These are phyloP conservation scores for Ips nitidus DNA, from an alignment of 1,140 invertebrate genomes.

Conservation along the genomic window DNA sequence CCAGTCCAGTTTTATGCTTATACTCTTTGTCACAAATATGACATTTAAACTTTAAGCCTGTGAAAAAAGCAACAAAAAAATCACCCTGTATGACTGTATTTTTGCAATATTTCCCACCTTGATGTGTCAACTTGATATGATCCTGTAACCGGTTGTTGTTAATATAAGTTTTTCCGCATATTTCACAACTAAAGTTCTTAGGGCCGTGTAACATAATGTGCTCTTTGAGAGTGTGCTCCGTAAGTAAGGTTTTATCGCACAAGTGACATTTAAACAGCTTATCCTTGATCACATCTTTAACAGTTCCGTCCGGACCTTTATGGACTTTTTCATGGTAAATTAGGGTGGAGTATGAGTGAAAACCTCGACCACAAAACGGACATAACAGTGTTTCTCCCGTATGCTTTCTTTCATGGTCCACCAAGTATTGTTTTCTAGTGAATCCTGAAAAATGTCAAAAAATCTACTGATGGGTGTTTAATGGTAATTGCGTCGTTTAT, in stretches of 20 bases:
- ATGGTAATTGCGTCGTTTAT: background rate
- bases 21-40: conserved; percentile 31
- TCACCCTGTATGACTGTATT: background rate
- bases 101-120: conserved; percentile 17
- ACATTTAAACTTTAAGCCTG: conserved; percentile 27
- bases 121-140: conserved; percentile 32
- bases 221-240: conserved; percentile 31
- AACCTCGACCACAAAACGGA: conserved; percentile 33
- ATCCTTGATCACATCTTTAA: conserved; percentile 11
- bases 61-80: conserved; percentile 13
- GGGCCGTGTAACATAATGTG: conserved; percentile 32
- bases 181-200: conserved; percentile 33
- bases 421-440: conserved; percentile 28
- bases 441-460: conserved; percentile 18
- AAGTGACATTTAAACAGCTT: conserved; percentile 23
- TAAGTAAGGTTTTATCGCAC: conserved; percentile 26
- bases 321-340: conserved; percentile 32
- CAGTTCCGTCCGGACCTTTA: conserved; percentile 14
- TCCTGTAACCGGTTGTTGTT: conserved; percentile 30
- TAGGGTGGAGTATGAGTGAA: conserved; percentile 31
- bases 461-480: background rate
- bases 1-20: conserved; percentile 32
- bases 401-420: conserved; percentile 34
- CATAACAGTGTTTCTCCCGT: conserved; percentile 30
- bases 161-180: conserved; percentile 33